These are phyloP conservation scores for Graphium colonna DNA, from an alignment of 2,888 invertebrate species.

Conservation along the genomic window DNA sequence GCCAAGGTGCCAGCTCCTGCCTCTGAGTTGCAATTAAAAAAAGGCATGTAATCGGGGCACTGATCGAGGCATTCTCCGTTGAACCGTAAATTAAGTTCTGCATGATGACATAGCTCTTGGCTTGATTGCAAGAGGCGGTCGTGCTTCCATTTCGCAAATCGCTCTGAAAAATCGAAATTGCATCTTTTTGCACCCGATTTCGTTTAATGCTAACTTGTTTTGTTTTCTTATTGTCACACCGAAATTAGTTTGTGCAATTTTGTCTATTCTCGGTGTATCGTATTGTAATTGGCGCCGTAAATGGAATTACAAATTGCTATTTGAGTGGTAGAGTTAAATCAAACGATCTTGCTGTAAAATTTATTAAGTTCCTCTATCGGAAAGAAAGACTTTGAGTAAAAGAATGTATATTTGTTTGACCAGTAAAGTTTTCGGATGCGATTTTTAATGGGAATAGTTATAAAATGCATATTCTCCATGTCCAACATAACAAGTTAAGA, in stretches of 20 bases:
- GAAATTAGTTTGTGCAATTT: background rate
- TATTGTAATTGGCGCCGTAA: background rate
- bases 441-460: no score
- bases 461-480: no score
- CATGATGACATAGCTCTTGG: constrained; percentile 19
- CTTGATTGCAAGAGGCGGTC: constrained; percentile 14
- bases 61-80: constrained; percentile 14
- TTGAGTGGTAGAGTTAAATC: no score
- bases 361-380: no score
- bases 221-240: background rate
- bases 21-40: constrained; percentile 2
- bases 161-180: constrained; percentile 12
- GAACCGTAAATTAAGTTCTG: constrained; percentile 21
- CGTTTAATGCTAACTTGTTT: constrained; percentile 11
- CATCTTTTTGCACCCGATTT: constrained; percentile 20
- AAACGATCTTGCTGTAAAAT: no score
- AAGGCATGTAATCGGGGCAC: constrained; percentile 1
- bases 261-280: background rate
- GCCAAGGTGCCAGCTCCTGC: background rate
- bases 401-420: no score
- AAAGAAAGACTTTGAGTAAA: no score
- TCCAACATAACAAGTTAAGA: no score
- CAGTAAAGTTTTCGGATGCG: no score
- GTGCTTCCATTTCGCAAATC: constrained; percentile 19
- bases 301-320: no score